Evolutionary conservation across 92 coral and sea anemone species (phyloP).

Genomic region (Phenganax subtilis): DNA sequence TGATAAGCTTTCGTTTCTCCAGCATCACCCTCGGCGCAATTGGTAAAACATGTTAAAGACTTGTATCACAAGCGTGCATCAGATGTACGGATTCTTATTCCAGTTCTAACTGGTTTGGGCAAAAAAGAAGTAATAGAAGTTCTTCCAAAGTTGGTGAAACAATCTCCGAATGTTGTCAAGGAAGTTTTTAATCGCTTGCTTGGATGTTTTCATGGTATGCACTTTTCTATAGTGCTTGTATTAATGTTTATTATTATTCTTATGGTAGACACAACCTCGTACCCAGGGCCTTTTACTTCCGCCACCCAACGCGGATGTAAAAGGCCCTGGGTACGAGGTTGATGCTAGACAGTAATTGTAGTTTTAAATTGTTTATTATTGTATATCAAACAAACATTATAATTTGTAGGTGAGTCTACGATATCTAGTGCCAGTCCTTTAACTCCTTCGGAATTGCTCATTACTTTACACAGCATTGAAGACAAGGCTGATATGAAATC

Average conservation of each 20-base stretch:
- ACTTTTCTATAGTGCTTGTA: background rate
- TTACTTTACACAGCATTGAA: constrained; percentile 80
- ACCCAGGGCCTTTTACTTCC: background rate
- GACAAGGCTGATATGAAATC: constrained; percentile 91
- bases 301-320: background rate
- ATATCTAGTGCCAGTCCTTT: constrained; percentile 96
- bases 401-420: constrained; percentile 74
- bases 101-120: constrained; percentile 90
- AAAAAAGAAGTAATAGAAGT: constrained; percentile 94
- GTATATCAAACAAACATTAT: background rate
- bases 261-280: too few relatives aligned
- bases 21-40: constrained; percentile 88
- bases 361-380: background rate
- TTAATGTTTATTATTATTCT: background rate
- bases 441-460: constrained; percentile 91
- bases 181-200: constrained; percentile 92
- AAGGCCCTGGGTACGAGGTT: background rate
- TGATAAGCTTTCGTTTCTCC: background rate
- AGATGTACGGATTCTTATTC: constrained; percentile 94
- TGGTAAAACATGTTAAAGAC: constrained; percentile 91
- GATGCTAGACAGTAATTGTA: background rate
- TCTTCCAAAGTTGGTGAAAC: constrained; percentile 92
- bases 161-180: constrained; percentile 96
- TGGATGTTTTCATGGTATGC: constrained; percentile 94
- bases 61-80: constrained; percentile 96